Percentiles rank a stretch among this genome's conserved stretches.
phyloP scores from a whole-genome alignment of 1,140 invertebrate genomes.

The Heliconius nattereri region DNA sequence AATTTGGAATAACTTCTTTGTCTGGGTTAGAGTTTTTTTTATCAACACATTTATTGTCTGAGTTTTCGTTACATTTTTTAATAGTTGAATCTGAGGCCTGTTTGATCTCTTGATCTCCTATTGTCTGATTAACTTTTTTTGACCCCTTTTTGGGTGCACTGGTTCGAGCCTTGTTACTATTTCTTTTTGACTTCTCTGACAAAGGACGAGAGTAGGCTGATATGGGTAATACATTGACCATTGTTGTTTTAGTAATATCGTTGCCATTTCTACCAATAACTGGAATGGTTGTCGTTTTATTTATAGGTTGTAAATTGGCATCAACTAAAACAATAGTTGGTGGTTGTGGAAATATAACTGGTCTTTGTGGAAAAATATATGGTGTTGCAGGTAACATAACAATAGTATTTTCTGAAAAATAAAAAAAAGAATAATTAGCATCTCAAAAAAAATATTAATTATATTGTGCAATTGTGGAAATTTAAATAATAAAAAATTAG shows the following conservation, averaged over 20 bases:
- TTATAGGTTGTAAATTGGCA: constrained; percentile 63
- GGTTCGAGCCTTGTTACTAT: constrained; percentile 63
- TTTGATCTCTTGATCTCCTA: too few relatives aligned
- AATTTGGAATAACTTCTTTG: not conserved
- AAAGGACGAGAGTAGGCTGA: constrained; percentile 82
- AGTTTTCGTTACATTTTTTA: not conserved
- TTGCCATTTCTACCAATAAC: constrained; percentile 63
- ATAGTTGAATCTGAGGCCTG: not conserved
- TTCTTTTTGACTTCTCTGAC: constrained; percentile 71
- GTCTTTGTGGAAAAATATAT: constrained; percentile 73
- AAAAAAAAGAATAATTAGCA: not conserved
- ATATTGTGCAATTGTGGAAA: not conserved
- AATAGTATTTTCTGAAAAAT: constrained; percentile 66
- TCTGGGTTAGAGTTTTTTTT: not conserved
- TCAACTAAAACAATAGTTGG: constrained; percentile 72
- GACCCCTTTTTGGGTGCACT: constrained; percentile 31
- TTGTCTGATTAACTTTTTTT: constrained; percentile 42
- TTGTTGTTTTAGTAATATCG: constrained; percentile 82
- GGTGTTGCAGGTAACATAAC: constrained; percentile 71
- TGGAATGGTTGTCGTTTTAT: constrained; percentile 56
- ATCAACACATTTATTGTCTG: constrained; percentile 2
- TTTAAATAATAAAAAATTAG: not conserved
- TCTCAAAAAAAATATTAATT: not conserved
- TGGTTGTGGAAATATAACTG: constrained; percentile 67
- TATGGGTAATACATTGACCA: constrained; percentile 87